phyloP scores from a whole-genome alignment of 2,113 vertebrate genomes.

The Megaceryle maxima region DNA sequence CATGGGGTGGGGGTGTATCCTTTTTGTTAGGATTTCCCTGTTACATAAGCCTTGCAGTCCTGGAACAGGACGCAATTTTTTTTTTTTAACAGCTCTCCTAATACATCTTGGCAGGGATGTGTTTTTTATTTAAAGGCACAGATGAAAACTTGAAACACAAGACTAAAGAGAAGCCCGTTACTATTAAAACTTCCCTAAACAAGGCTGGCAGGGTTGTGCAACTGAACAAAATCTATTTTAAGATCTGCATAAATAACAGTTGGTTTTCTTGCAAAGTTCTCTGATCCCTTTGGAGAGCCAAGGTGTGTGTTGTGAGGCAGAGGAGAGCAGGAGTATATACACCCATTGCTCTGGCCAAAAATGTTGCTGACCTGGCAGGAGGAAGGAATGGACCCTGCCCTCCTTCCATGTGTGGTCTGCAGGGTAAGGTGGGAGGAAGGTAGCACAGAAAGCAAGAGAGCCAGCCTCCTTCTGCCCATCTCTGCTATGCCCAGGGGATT shows the following conservation, averaged over 20 bases:
- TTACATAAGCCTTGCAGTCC: neutral
- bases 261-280: neutral
- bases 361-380: neutral
- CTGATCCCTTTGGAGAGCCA: neutral
- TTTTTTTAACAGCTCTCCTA: constrained; percentile 50
- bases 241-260: neutral
- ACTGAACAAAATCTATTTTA: neutral
- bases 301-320: neutral
- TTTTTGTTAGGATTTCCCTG: constrained; percentile 50
- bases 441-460: neutral
- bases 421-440: neutral
- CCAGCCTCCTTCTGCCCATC: neutral
- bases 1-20: neutral
- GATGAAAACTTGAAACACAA: constrained; percentile 34
- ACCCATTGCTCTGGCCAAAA: neutral
- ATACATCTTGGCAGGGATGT: constrained; percentile 45
- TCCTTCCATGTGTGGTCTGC: neutral
- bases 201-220: neutral
- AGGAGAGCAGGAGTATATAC: neutral
- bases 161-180: neutral
- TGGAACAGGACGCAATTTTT: constrained; percentile 40
- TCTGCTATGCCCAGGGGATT: neutral
- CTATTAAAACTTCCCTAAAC: neutral
- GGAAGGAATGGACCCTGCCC: neutral
- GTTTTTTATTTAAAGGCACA: constrained; percentile 14